Evolutionary conservation across 2,113 vertebrate species (phyloP).

Genomic region (Tenrec ecaudatus): DNA sequence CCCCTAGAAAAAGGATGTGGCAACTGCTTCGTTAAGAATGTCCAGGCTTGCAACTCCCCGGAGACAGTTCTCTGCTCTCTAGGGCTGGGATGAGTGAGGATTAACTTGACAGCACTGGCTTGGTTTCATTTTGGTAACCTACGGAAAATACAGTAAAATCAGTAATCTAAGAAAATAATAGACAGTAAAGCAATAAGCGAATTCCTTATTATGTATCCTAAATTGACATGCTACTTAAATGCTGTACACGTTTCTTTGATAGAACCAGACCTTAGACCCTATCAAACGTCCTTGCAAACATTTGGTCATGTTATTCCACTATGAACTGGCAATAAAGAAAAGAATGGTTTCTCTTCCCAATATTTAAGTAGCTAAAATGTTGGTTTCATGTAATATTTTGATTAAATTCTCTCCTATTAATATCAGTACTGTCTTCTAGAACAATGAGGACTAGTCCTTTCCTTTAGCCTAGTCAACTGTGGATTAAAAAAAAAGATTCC

Average conservation of each 20-base stretch:
- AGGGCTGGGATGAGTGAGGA: too few relatives aligned
- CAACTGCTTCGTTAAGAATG: too few relatives aligned
- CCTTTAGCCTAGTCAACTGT: neutral
- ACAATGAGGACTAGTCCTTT: constrained; percentile 9
- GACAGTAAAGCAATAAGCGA: neutral
- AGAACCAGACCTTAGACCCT: constrained; percentile 7
- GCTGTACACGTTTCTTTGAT: constrained; percentile 41
- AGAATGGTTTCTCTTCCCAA: neutral
- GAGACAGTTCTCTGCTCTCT: too few relatives aligned
- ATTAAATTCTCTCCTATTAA: neutral
- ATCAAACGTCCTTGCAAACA: constrained; percentile 8
- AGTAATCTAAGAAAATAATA: constrained; percentile 13
- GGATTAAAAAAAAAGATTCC: neutral
- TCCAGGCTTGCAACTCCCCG: too few relatives aligned
- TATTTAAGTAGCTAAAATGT: constrained; percentile 20
- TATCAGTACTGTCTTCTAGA: neutral
- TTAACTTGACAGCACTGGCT: too few relatives aligned
- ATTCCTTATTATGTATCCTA: constrained; percentile 35
- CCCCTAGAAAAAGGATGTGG: too few relatives aligned
- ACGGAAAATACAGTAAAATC: too few relatives aligned
- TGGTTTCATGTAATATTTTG: neutral
- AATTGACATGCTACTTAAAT: constrained; percentile 34
- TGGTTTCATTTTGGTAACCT: too few relatives aligned
- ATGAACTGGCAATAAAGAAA: neutral
- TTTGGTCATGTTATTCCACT: neutral